A percentile compares a stretch with the other conserved stretches of the same genome.
phyloP scores from a whole-genome alignment of 2,888 invertebrate species.

The Tipula unca region DNA sequence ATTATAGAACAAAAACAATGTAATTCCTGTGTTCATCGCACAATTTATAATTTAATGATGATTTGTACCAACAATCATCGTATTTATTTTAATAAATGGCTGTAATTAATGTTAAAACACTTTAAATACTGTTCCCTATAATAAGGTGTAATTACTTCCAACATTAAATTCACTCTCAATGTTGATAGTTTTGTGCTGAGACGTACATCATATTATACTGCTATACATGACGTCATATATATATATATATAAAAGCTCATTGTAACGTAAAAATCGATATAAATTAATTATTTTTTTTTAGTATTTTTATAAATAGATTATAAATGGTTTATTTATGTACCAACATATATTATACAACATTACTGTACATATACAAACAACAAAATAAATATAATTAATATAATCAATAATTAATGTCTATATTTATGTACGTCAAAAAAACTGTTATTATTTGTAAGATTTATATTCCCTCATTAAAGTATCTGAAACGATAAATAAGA shows the following conservation, averaged over 20 bases:
- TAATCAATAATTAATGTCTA: not conserved
- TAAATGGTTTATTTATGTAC: not conserved
- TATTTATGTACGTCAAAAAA: not conserved
- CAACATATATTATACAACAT: too few relatives aligned
- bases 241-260: not conserved
- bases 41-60: not conserved
- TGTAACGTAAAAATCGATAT: not conserved
- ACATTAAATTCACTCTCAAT: not conserved
- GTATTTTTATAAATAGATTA: not conserved
- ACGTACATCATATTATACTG: too few relatives aligned
- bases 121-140: not conserved
- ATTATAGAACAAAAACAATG: not conserved
- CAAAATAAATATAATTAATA: not conserved
- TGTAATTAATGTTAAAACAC: not conserved
- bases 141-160: not conserved
- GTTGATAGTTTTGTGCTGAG: not conserved
- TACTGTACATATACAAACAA: too few relatives aligned
- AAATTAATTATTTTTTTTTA: not conserved
- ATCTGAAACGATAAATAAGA: not conserved
- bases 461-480: constrained; percentile 18
- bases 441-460: constrained; percentile 3
- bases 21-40: not conserved
- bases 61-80: not conserved
- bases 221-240: too few relatives aligned
- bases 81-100: not conserved